Base-by-base conservation (phyloP, 1,140 invertebrate genomes). In the Reticulitermes speratus region DNA sequence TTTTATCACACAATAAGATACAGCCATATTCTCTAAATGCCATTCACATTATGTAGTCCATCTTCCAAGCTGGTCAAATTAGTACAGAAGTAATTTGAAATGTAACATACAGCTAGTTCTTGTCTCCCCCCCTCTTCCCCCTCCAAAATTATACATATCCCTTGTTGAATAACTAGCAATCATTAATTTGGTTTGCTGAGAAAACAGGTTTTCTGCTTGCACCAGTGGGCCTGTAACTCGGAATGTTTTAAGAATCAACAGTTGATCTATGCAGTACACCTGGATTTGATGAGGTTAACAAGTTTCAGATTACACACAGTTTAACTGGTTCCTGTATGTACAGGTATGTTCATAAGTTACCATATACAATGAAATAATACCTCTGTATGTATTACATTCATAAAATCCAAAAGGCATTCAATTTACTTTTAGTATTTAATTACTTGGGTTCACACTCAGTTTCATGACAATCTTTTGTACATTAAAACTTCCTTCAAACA, bases 251-350 rank as follows among this genome's bases (percentile, higher is more conserved):
- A 75, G 65, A 30, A 30, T 65, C 87, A 16, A 88, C 65, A 59
- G 88, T 84, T 83, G 55, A 45, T 85, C 87, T 44, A 65, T 83
- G 85, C 52, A 81, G 86, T 23, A 87, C 75, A n/a, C 65, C 83
- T 21, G 87, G 83, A 16, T 86, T 82, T 86, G 84, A 48, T n/a
- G 32, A 52, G n/a, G 69, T 45, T 85, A 84, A 85, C 55, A 82
- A 86, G 30, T 82, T 69, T 21, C 81, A 87, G 86, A 86, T 85
- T 87, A 87, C 87, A 88, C 83, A 88, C 7, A 38, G 38, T 55
- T 55, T 88, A 87, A 85, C 82, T 44, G 85, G 86, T 86, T 87
- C 88, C 65, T 75, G 14, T 30, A 30, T 25, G n/a, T 75, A 75
- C 65, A 75, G 65, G 65, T 75, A 30, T 30, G 65, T 8, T 14